Conservation (phyloP, 2,113 vertebrate genomes). For the Catagonus wagneri region DNA sequence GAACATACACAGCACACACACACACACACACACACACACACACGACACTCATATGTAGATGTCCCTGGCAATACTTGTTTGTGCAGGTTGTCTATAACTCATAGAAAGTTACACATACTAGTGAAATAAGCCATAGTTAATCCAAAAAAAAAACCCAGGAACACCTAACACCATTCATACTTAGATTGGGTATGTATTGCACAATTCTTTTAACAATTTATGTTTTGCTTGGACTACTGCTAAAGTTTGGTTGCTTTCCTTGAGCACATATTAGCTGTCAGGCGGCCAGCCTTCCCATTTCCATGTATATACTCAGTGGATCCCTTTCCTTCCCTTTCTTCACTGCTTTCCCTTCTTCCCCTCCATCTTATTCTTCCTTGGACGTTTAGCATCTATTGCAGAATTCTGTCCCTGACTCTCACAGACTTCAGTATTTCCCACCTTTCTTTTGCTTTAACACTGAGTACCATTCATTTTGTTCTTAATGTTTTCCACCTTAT, state of each 20-base stretch:
- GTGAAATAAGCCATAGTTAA: not conserved
- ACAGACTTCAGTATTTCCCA: not conserved
- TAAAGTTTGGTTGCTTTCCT: not conserved
- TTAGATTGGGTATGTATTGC: not conserved
- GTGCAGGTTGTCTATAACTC: not conserved
- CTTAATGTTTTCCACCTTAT: slow-evolving; percentile 48
- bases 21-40: not conserved
- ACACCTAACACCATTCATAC: not conserved
- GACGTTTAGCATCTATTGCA: not conserved
- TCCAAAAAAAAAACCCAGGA: slow-evolving; percentile 11
- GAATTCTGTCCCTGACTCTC: not conserved
- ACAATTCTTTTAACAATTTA: not conserved
- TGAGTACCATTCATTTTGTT: not conserved
- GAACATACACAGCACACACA: not conserved
- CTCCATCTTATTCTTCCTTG: not conserved
- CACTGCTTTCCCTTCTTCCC: not conserved
- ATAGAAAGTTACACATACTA: not conserved
- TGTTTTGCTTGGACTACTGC: not conserved
- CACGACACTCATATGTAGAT: not conserved
- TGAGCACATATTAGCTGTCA: not conserved
- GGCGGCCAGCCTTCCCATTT: not conserved
- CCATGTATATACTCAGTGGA: not conserved
- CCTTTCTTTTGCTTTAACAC: not conserved
- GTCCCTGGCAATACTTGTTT: not conserved
- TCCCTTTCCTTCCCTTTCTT: not conserved